Base-by-base conservation (phyloP, 2,888 invertebrate species). In the Plebejus argus region DNA sequence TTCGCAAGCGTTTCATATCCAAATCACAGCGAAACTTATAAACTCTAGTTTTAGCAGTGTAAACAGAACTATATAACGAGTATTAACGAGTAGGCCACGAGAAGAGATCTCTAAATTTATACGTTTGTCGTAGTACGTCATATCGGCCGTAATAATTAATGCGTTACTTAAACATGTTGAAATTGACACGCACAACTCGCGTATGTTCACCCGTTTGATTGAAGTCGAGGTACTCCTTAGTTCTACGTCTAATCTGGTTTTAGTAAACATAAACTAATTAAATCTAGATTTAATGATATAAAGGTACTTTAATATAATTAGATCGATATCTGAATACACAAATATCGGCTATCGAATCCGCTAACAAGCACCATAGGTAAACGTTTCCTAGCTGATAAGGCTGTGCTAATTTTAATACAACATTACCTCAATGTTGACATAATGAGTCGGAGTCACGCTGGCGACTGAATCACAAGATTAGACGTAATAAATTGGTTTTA, bases 341-440 rank as follows among this genome's bases (percentile, higher is more conserved):
- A 53, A 53, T 18, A 71, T 70, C 33, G 33, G 35, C 1, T 71
- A 71, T 71, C 71, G 39, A n/a, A 71, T 18, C 23, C 18, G 28
- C 66, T 66, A 66, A 66, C 15, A 6, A 18, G 5, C 20, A 39
- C n/a, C 39, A 39, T 1, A 10, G n/a, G 20, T 39, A 20, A 70
- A 70, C 70, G 33, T 39, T 71, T 71, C 71, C 71, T 71, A 71
- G n/a, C 8, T 39, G 71, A 71, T 71, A 71, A 71, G 39, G 35
- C n/a, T 71, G 20, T 39, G 71, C 20, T 20, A 71, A 71, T 71
- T 71, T 35, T 71, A 71, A 71, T 71, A 20, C 20, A 39, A 70
- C 39, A 70, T 70, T 71, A 71, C 71, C 71, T 71, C 71, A 71
- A n/a, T 39, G 71, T 71, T 71, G 71, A 71, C 39, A 39, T 20